These are phyloP conservation scores for Emydura subglobosa DNA, from an alignment of 2,113 vertebrate genomes.

Conservation along the genomic window DNA sequence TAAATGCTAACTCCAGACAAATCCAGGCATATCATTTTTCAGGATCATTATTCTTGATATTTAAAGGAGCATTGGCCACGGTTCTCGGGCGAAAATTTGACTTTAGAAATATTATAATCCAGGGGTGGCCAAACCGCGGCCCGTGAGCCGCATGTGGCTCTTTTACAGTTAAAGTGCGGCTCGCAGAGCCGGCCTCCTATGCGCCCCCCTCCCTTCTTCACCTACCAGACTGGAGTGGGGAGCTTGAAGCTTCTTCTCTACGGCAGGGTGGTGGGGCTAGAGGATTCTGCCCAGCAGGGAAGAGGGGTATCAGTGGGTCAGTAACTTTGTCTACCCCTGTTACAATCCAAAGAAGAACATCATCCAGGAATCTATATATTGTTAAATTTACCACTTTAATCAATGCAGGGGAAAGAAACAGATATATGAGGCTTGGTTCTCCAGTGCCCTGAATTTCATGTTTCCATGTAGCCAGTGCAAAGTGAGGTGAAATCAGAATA, in stretches of 20 bases:
- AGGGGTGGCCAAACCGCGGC: too few species aligned
- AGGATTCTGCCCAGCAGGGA: too few species aligned
- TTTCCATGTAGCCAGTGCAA: neutral
- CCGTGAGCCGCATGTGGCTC: too few species aligned
- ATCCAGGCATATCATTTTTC: accelerated
- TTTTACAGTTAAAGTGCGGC: too few species aligned
- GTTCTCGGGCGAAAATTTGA: neutral
- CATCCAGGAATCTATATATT: accelerated
- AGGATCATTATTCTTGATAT: accelerated
- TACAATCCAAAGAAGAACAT: neutral
- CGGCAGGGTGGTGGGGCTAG: too few species aligned
- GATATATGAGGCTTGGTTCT: accelerated
- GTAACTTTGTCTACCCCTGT: too few species aligned
- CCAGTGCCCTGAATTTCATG: neutral
- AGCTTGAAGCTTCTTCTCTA: too few species aligned
- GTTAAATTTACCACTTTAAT: accelerated
- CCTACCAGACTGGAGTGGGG: too few species aligned
- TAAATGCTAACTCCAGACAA: accelerated
- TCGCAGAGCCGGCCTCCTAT: too few species aligned
- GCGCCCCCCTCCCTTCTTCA: too few species aligned
- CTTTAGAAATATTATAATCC: neutral
- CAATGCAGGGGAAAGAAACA: neutral
- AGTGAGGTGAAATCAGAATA: neutral
- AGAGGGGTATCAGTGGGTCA: too few species aligned
- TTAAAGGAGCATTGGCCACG: neutral